Evolutionary conservation across 2,888 invertebrate genomes (phyloP), one percentile per base, ranked within the genome.

Genomic region (Cosmia pyralina): DNA sequence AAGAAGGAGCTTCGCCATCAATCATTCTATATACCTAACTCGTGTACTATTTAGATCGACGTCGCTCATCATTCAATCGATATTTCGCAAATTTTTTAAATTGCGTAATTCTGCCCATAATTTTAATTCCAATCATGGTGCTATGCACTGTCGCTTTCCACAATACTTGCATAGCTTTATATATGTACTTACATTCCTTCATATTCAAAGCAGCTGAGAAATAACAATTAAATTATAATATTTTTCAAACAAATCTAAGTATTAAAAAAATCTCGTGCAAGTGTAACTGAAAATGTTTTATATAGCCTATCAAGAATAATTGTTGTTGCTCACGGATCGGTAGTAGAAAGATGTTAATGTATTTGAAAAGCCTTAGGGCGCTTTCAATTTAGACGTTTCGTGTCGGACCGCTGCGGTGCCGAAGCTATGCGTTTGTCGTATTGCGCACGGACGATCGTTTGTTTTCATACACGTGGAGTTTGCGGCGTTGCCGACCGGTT

Each of bases 241-340:
- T 69, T 81, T 76, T 68, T 65, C 15, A 75, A 78, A 68, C 53
- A 41, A 69, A 59, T 58, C 2, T 34, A 34, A 3, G 17, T 60
- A 38, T n/a, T 19, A 19, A 59, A 70, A 69, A 66, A 59, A 38
- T 28, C 7, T 58, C 68, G 48, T 82, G 58, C 69, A 75, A 69
- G 41, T 83, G 64, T 80, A 69, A 65, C 19, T 34, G 57, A 66
- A 72, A 59, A 50, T 62, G 58, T 64, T 83, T 58, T 52, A 22
- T 11, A n/a, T 38, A 68, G 4, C 44, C 4, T 38, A 67, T 48
- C 17, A 17, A 69, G 10, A 73, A 52, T 73, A 11, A 34, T 17
- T 76, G 62, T 64, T 69, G 66, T 67, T 77, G 48, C 44, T 63
- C 22, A 28, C 46, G 65, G 52, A 44, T 69, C 59, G 65, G 19